These are phyloP conservation scores for Rhynchonycteris naso DNA, from an alignment of 2,797 vertebrate species.

Conservation along the genomic window DNA sequence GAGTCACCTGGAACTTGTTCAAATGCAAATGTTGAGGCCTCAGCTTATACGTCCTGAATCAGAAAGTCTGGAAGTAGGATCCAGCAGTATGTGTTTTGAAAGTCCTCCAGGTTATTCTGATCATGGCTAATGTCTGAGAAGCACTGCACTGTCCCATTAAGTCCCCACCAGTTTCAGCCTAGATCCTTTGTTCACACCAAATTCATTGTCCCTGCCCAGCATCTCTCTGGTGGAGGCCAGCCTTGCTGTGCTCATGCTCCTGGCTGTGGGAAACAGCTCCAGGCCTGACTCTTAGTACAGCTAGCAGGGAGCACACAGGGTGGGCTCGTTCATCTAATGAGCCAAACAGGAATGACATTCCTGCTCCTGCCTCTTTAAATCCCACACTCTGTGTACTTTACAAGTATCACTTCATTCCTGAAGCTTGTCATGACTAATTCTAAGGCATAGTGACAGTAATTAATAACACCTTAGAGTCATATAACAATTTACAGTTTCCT, in stretches of 20 bases:
- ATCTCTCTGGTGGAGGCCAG: accelerated
- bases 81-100: neutral
- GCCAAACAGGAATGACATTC: neutral
- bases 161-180: neutral
- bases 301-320: neutral
- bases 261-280: neutral
- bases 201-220: neutral
- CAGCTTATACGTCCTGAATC: neutral
- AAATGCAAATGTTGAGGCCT: neutral
- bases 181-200: neutral
- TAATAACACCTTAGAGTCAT: slow-evolving; percentile 42
- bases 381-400: neutral
- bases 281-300: neutral
- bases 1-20: neutral
- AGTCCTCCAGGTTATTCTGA: neutral
- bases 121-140: neutral
- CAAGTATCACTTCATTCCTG: neutral
- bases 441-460: neutral
- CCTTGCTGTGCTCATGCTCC: neutral
- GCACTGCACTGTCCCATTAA: neutral
- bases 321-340: neutral
- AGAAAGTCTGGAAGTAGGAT: neutral
- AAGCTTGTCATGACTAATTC: slow-evolving; percentile 40
- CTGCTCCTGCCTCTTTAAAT: neutral
- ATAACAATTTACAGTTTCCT: neutral